Evolutionary conservation across 2,888 invertebrate species (phyloP).

Genomic region (Drosophila flavopinicola): DNA sequence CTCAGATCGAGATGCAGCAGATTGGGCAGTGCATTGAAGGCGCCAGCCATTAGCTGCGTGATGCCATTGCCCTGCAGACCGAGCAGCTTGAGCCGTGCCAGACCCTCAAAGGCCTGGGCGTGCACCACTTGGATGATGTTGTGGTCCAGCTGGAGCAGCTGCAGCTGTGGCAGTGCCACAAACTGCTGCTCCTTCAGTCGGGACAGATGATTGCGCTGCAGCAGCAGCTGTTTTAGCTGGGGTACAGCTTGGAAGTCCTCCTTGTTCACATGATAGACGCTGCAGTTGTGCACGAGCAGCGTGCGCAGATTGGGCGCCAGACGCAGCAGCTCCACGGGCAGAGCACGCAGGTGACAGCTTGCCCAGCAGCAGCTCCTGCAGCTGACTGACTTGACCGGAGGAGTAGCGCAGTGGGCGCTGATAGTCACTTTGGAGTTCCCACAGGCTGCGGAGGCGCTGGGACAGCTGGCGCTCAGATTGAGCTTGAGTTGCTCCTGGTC

Average conservation of each 20-base stretch:
- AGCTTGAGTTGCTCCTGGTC: constrained; percentile 54
- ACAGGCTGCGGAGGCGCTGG: constrained; percentile 47
- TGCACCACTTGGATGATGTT: constrained; percentile 76
- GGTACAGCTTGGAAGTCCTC: constrained; percentile 57
- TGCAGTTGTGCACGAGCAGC: constrained; percentile 73
- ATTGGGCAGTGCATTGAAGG: constrained; percentile 43
- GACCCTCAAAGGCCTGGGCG: constrained; percentile 65
- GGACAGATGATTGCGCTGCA: constrained; percentile 72
- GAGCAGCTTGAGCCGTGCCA: constrained; percentile 63
- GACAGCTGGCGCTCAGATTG: constrained; percentile 70
- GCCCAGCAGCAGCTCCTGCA: constrained; percentile 60
- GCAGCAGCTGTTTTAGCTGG: constrained; percentile 56
- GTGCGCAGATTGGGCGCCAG: constrained; percentile 71
- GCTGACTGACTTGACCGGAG: constrained; percentile 21
- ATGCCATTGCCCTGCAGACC: constrained; percentile 77
- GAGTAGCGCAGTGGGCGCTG: constrained; percentile 35
- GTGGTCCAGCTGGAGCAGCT: constrained; percentile 72
- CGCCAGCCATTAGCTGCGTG: constrained; percentile 46
- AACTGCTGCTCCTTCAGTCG: constrained; percentile 68
- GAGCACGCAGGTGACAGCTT: constrained; percentile 57
- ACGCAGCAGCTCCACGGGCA: constrained; percentile 67
- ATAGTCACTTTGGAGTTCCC: constrained; percentile 41
- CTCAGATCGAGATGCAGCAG: constrained; percentile 80
- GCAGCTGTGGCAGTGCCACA: constrained; percentile 42
- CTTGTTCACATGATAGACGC: constrained; percentile 47